These are phyloP conservation scores for Melinopterus prodromus DNA, from an alignment of 2,888 invertebrate genomes.

Conservation along the genomic window DNA sequence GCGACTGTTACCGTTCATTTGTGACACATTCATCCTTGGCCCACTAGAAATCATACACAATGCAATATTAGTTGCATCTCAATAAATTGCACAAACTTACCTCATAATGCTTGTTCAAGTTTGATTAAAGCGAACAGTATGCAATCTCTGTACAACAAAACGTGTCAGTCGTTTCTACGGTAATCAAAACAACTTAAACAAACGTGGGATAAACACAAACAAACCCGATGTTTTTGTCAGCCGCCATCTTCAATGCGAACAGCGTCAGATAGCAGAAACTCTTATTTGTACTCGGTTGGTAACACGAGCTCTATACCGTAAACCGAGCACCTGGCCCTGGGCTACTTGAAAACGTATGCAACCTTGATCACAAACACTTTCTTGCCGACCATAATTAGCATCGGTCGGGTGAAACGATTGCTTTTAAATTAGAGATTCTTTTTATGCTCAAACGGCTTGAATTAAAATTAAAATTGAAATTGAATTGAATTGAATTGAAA, in stretches of 20 bases:
- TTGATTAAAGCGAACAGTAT: not conserved
- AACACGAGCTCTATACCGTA: not conserved
- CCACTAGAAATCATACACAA: conserved; percentile 49
- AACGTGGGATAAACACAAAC: conserved; percentile 31
- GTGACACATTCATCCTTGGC: conserved; percentile 56
- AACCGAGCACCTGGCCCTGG: too few species aligned
- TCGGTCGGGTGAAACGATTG: too few species aligned
- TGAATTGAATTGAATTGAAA: too few species aligned
- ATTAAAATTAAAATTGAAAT: too few species aligned
- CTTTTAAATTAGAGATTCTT: too few species aligned
- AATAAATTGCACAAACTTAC: conserved; percentile 5
- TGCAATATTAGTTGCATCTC: conserved; percentile 9
- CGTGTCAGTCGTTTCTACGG: conserved; percentile 16
- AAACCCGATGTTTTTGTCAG: conserved; percentile 34
- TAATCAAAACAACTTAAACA: conserved; percentile 24
- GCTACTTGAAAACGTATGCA: too few species aligned
- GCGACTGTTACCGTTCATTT: conserved; percentile 56
- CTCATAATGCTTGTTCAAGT: conserved; percentile 18
- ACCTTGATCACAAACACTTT: too few species aligned
- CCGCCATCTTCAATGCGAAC: conserved; percentile 27
- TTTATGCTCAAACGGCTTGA: too few species aligned
- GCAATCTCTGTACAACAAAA: conserved; percentile 4
- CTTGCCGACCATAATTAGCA: too few species aligned
- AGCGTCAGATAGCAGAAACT: conserved; percentile 6
- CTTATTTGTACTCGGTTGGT: not conserved